phyloP scores from a whole-genome alignment of 2,888 invertebrate species.

The Branchipolynoe longqiensis region DNA sequence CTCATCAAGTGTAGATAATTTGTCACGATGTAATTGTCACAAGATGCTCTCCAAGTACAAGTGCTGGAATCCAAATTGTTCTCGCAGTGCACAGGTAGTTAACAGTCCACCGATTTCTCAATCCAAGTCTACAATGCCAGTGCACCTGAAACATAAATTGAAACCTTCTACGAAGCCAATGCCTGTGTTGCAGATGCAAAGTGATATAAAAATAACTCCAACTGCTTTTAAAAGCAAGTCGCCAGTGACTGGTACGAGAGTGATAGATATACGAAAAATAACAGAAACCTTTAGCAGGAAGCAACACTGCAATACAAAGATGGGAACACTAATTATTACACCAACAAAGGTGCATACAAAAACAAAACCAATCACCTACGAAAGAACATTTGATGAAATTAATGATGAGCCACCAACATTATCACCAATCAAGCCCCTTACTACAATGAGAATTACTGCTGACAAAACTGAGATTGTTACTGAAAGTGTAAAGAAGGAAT shows the following conservation, averaged over 20 bases:
- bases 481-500: too few species aligned
- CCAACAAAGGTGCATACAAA: too few species aligned
- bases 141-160: background rate
- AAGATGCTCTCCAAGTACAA: constrained; percentile 31
- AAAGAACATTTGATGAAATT: too few species aligned
- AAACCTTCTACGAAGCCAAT: background rate
- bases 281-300: background rate
- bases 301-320: too few species aligned
- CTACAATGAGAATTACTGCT: too few species aligned
- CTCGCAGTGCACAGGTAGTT: constrained; percentile 16
- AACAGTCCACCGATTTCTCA: background rate
- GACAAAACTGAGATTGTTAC: too few species aligned
- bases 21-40: constrained; percentile 34
- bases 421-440: too few species aligned
- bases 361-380: too few species aligned
- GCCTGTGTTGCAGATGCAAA: background rate
- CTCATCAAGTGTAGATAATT: background rate
- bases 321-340: too few species aligned
- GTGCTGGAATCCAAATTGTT: constrained; percentile 41
- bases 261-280: background rate
- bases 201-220: background rate
- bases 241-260: background rate
- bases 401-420: too few species aligned
- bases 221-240: background rate
- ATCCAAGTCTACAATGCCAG: background rate